Percentiles rank a stretch among this genome's conserved stretches.
Conservation (phyloP, 2,888 invertebrate genomes). For the Oxycera nigricornis region DNA sequence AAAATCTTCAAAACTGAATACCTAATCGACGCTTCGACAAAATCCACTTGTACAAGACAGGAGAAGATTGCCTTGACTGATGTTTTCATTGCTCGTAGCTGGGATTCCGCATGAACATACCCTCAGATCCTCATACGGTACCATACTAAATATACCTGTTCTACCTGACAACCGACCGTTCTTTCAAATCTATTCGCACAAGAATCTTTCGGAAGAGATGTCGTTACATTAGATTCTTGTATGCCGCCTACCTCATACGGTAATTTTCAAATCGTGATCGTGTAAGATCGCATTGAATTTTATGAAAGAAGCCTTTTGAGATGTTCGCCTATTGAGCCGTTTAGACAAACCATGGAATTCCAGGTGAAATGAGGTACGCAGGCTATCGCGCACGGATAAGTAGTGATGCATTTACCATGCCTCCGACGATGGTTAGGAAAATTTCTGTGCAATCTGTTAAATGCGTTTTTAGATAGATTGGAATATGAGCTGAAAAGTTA, state of each 20-base stretch:
- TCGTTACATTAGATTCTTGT: slow-evolving; percentile 5
- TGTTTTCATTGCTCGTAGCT: background rate
- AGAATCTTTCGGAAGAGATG: slow-evolving; percentile 7
- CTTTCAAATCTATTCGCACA: slow-evolving; percentile 1
- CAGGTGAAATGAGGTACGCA: slow-evolving; percentile 14
- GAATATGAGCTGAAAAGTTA: too few relatives aligned
- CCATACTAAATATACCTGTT: slow-evolving; percentile 8
- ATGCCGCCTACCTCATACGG: slow-evolving; percentile 60
- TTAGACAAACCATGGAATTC: slow-evolving; percentile 1
- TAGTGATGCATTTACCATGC: background rate
- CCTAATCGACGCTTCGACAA: background rate
- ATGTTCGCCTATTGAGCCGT: background rate
- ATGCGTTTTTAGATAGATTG: too few relatives aligned
- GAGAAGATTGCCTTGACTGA: too few relatives aligned
- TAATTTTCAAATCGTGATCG: slow-evolving; percentile 61
- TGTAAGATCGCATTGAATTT: slow-evolving; percentile 57
- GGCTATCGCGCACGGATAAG: background rate
- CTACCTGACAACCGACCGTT: background rate
- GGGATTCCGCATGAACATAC: background rate
- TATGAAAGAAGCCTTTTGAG: background rate
- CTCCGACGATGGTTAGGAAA: background rate
- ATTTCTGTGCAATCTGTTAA: background rate
- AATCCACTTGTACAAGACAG: background rate
- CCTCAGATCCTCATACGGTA: background rate
- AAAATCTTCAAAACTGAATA: background rate